Base-by-base conservation (phyloP, 2,888 invertebrate genomes). In the Drosophila meridionalis region DNA sequence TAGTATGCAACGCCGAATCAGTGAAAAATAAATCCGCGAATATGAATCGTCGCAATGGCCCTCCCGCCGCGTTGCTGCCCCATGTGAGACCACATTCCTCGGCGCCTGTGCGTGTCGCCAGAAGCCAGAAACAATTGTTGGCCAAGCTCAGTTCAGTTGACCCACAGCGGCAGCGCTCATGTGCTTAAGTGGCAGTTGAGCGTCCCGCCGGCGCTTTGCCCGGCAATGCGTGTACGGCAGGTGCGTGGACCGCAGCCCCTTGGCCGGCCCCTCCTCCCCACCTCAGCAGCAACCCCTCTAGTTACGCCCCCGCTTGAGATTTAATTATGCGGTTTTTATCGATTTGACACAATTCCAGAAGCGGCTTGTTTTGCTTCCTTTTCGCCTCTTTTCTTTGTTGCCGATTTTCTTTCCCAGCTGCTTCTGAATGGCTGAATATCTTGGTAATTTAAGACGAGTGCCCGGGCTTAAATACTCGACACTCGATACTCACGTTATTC, bases 401-500 rank as follows among this genome's bases (percentile, higher is more conserved):
- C 40, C 57, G 42, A 53, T 53, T 50, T 50, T 32, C 32, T 40
- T 57, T 32, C 60, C 38, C 80, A 80, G 69, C 69, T 75, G 58
- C 53, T 58, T 57, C 2, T 34, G 20, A 55, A 42, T 59, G 36
- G 34, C 26, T 34, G 20, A 20, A 62, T 43, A 36, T 28, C 32
- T 82, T 26, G 53, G 62, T 73, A 73, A 77, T 60, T 82, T 73
- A 73, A 82, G 78, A 81, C 50, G 63, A 55, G 26, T 43, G 42
- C 50, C 9, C 26, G 12, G 32, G 45, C 71, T 47, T 60, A 48
- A 65, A 63, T 42, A 4, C 6, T 32, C 30, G 30, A 50, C 47
- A 63, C 53, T 67, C 50, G 61, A 71, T 68, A 94, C 97, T 97
- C 94, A 98, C 99, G 94, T 97, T 97, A 91, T 98, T 98, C 88